Conservation (phyloP, 2,113 vertebrate species). For the Isurus oxyrinchus region DNA sequence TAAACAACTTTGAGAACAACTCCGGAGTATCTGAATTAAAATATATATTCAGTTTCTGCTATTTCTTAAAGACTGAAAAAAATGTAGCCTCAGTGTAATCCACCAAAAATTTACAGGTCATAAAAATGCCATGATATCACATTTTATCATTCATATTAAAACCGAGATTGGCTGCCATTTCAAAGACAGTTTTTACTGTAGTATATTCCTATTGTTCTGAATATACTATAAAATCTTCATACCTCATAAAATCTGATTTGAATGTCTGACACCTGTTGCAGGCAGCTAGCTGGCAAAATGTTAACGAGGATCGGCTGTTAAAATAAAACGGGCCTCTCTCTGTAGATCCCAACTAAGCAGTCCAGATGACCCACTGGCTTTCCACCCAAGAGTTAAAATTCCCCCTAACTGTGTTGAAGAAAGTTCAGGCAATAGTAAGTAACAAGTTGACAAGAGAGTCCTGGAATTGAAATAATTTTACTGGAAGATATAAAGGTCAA, state of each 20-base stretch:
- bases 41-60: not conserved
- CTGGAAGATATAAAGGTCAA: not conserved
- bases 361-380: not conserved
- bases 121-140: slow-evolving; percentile 51
- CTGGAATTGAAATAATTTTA: not conserved
- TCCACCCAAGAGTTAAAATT: not conserved
- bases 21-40: not conserved
- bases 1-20: not conserved
- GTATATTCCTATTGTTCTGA: slow-evolving; percentile 49
- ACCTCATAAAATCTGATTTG: slow-evolving; percentile 55
- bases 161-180: slow-evolving; percentile 49
- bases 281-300: not conserved
- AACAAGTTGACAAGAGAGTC: not conserved
- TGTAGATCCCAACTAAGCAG: not conserved
- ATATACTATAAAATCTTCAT: slow-evolving; percentile 51
- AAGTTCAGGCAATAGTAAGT: not conserved
- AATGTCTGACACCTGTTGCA: slow-evolving; percentile 45
- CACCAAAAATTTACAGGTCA: slow-evolving; percentile 39
- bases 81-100: not conserved
- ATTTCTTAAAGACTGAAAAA: not conserved
- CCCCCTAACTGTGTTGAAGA: not conserved
- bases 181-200: slow-evolving; percentile 56
- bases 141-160: slow-evolving; percentile 50
- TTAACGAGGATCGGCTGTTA: not conserved
- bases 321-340: not conserved